phyloP scores from a whole-genome alignment of 2,888 invertebrate genomes.

The Andrena camellia region DNA sequence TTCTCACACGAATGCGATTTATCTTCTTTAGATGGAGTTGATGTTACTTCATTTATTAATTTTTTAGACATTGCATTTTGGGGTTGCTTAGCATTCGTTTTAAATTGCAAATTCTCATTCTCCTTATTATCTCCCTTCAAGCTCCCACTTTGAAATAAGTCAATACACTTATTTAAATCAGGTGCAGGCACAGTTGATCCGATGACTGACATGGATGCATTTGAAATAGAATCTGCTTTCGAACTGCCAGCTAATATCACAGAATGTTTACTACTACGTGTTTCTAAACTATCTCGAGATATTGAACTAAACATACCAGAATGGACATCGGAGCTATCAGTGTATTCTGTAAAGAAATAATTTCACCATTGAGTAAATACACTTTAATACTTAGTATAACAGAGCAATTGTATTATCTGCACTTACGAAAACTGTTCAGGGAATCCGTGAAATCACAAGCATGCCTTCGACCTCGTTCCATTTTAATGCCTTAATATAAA shows the following conservation, averaged over 20 bases:
- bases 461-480: conserved; percentile 53
- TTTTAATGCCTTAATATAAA: conserved; percentile 31
- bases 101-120: conserved; percentile 39
- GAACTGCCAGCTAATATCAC: conserved; percentile 37
- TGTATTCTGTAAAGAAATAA: conserved; percentile 41
- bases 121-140: conserved; percentile 31
- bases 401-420: not conserved
- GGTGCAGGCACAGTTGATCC: not conserved
- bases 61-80: not conserved
- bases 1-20: not conserved
- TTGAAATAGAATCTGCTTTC: not conserved
- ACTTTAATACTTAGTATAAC: not conserved
- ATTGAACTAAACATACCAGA: not conserved
- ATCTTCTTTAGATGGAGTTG: not conserved
- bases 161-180: conserved; percentile 64
- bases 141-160: conserved; percentile 32
- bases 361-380: not conserved
- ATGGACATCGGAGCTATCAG: not conserved
- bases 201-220: not conserved
- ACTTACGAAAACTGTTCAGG: conserved; percentile 63
- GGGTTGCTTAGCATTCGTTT: not conserved
- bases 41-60: not conserved
- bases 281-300: conserved; percentile 44
- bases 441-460: conserved; percentile 64
- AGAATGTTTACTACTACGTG: conserved; percentile 27